phyloP scores from a whole-genome alignment of 1,140 invertebrate species.

The Drosophila neocordata region DNA sequence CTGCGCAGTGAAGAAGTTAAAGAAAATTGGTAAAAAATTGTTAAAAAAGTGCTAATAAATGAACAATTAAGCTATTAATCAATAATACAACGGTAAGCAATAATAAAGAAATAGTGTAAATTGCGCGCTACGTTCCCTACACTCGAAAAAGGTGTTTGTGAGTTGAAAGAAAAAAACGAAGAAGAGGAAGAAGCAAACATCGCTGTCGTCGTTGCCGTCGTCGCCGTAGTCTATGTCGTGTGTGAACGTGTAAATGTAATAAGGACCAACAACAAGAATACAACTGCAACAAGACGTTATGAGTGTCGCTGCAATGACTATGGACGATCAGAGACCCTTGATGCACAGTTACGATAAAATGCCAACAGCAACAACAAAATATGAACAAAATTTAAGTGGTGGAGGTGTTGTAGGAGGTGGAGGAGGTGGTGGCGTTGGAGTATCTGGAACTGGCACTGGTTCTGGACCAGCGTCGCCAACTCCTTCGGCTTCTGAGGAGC shows the following conservation, averaged over 20 bases:
- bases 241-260: conserved; percentile 36
- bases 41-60: conserved; percentile 64
- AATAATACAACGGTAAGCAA: conserved; percentile 43
- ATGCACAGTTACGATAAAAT: conserved; percentile 82
- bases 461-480: conserved; percentile 78
- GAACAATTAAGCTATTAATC: conserved; percentile 57
- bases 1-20: conserved; percentile 59
- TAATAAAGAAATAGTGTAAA: conserved; percentile 49
- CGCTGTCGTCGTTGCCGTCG: not conserved
- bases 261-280: conserved; percentile 38
- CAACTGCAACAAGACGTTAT: conserved; percentile 57
- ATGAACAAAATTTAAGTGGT: conserved; percentile 69
- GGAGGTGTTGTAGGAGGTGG: conserved; percentile 18
- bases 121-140: conserved; percentile 46
- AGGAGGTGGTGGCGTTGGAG: conserved; percentile 35
- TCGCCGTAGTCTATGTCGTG: not conserved
- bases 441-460: conserved; percentile 32
- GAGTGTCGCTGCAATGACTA: conserved; percentile 83
- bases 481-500: conserved; percentile 68
- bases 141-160: conserved; percentile 48
- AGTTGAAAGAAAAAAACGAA: conserved; percentile 6
- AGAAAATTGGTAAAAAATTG: conserved; percentile 50
- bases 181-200: conserved; percentile 3
- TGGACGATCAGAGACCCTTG: conserved; percentile 82
- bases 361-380: conserved; percentile 63